Base-by-base conservation (phyloP, 2,888 invertebrate species). In the Epirrhoe tristata region DNA sequence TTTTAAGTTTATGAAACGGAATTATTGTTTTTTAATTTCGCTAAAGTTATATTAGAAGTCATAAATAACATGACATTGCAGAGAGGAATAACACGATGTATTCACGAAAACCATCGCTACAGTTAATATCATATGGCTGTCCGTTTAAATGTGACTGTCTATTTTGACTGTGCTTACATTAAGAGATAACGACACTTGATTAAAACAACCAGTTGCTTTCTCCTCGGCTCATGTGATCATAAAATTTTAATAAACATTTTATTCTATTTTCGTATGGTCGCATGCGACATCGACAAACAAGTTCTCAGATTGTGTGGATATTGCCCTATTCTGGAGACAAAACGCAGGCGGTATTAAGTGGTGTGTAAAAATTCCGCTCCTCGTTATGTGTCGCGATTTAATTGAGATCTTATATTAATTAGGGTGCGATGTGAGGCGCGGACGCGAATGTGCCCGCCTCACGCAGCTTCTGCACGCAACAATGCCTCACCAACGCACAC, bases 401-500 rank as follows among this genome's bases (percentile, higher is more conserved):
- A 94, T 94, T 93, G 93, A 94, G 93, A 93, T 93, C 92, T 92
- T 93, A 93, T 93, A 93, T 93, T 94, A 93, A 93, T 93, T 93
- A 93, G 93, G 86, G 88, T 86, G 88, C 85, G 82, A 89, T 87
- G 90, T 89, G 91, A 88, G 83, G 83, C 84, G 82, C 80, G 82
- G 81, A 81, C 79, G 84, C 84, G 87, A 91, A 93, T 90, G 91
- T 90, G 89, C 78, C 87, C 85, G 85, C 86, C 91, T 84, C 93
- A 93, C 93, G 93, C 93, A 93, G 85, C 80, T 82, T 78, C 82
- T 74, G 84, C 93, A 91, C 92, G 92, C 92, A 90, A 92, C 84
- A 75, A 66, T 77, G 74, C 74, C 69, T 75, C 74, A 57, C 60
- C 60, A 78, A 78, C 80, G 75, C 76, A 81, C 75, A 76, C 72